These are phyloP conservation scores for Oreonectes daqikongensis DNA, from an alignment of 2,797 vertebrate genomes.

Conservation along the genomic window DNA sequence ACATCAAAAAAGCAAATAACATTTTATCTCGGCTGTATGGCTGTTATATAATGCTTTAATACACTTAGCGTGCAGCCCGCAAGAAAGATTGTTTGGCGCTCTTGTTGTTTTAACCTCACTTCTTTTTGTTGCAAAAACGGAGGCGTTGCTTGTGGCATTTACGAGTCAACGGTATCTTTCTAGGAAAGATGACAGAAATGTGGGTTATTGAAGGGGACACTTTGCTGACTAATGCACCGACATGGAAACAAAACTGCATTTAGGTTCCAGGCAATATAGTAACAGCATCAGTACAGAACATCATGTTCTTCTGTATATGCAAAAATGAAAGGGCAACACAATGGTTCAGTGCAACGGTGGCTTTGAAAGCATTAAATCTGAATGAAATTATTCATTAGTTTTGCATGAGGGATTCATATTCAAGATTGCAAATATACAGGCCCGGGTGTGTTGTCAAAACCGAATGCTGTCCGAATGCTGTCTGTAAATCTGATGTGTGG, in stretches of 20 bases:
- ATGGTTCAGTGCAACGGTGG: too few relatives aligned
- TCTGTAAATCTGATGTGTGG: slow-evolving; percentile 17
- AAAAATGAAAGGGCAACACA: not conserved
- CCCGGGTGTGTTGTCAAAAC: slow-evolving; percentile 20
- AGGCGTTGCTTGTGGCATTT: not conserved
- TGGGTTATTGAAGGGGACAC: not conserved
- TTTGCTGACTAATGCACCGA: not conserved
- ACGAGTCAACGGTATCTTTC: not conserved
- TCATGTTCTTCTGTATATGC: not conserved
- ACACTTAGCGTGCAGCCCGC: not conserved
- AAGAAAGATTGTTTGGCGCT: not conserved
- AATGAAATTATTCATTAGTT: too few relatives aligned
- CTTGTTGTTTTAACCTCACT: not conserved
- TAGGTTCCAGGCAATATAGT: not conserved
- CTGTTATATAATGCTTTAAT: not conserved
- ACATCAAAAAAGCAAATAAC: not conserved
- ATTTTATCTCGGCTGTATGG: not conserved
- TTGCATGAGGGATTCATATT: not conserved
- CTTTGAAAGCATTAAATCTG: too few relatives aligned
- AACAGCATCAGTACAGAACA: not conserved
- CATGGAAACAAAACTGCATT: not conserved
- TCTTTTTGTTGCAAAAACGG: not conserved
- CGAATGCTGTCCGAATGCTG: slow-evolving; percentile 8
- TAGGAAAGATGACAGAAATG: not conserved
- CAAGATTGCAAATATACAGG: slow-evolving; percentile 6